phyloP scores from a whole-genome alignment of 1,140 invertebrate genomes.

The Tribolium madens region DNA sequence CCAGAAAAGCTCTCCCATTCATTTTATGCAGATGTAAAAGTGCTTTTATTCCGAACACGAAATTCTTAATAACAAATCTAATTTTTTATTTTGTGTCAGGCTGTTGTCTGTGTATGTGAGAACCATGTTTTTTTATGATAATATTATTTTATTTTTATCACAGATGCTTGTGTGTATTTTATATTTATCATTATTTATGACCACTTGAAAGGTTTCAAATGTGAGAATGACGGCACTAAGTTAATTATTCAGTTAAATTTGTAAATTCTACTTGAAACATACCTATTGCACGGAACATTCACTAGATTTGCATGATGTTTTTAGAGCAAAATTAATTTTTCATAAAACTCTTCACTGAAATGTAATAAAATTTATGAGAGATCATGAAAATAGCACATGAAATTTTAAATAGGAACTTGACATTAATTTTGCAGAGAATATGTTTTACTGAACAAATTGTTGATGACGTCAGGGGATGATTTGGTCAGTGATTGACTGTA shows the following conservation, averaged over 20 bases:
- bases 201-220: not conserved
- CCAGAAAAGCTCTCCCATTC: not conserved
- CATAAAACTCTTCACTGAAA: not conserved
- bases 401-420: not conserved
- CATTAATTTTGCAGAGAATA: too few relatives aligned
- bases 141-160: not conserved
- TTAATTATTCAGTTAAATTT: constrained; percentile 25
- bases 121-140: not conserved
- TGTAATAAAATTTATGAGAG: not conserved
- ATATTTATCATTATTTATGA: constrained; percentile 5
- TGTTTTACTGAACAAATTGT: too few relatives aligned
- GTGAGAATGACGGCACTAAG: not conserved
- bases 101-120: not conserved
- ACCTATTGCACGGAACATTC: not conserved
- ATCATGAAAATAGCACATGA: not conserved
- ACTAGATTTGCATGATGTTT: constrained; percentile 18
- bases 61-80: not conserved
- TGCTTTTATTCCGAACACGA: not conserved
- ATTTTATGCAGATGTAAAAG: not conserved
- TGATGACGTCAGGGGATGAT: not conserved
- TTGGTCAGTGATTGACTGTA: not conserved
- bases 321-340: constrained; percentile 1
- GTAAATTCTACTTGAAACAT: not conserved
- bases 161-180: not conserved
- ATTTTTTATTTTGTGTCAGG: not conserved